Conservation (phyloP, 2,888 invertebrate genomes). For the Apodemia duryi region DNA sequence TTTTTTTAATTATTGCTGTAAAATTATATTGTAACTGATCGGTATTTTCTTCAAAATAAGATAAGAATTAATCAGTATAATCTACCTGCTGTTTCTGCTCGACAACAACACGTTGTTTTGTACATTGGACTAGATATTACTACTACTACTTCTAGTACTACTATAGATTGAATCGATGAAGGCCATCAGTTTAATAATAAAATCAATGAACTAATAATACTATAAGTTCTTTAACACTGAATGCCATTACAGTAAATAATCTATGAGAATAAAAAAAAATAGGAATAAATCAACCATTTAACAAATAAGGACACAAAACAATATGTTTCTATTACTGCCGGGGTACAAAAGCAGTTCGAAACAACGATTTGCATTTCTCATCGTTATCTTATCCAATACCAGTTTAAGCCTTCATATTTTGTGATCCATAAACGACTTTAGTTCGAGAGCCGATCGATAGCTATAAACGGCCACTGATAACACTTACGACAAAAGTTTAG, state of each 20-base stretch:
- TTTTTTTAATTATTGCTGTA: no score
- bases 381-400: slow-evolving; percentile 50
- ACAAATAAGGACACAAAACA: slow-evolving; percentile 24
- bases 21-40: no score
- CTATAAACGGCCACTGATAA: slow-evolving; percentile 55
- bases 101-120: no score
- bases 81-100: no score
- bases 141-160: no score
- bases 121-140: no score
- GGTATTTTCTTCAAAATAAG: no score
- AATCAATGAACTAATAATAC: no score
- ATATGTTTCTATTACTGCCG: slow-evolving; percentile 41
- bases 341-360: slow-evolving; percentile 60
- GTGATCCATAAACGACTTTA: slow-evolving; percentile 56
- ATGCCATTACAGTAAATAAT: neutral
- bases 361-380: slow-evolving; percentile 64
- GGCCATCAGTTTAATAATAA: no score
- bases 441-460: slow-evolving; percentile 54
- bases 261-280: neutral
- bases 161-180: no score
- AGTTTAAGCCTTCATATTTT: slow-evolving; percentile 50
- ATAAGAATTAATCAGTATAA: no score
- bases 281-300: neutral
- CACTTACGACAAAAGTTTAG: slow-evolving; percentile 38
- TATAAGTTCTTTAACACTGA: no score